Conservation (phyloP, 2,113 vertebrate species). For the Typhlomys cinereus region DNA sequence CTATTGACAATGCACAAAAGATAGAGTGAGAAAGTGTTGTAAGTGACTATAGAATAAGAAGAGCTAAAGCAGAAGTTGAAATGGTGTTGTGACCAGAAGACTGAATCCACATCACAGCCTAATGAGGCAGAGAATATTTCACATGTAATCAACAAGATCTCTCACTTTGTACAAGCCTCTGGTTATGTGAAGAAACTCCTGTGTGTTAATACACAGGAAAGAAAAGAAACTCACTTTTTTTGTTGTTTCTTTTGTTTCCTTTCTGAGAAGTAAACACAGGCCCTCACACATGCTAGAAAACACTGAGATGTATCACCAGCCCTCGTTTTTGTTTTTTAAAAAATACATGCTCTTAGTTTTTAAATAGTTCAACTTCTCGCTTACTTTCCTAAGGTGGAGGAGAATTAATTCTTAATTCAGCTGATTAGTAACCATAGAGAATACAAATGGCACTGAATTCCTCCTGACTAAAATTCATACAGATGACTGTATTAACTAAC, state of each 20-base stretch:
- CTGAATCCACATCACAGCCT: background rate
- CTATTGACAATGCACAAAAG: background rate
- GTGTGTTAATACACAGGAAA: background rate
- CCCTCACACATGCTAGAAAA: background rate
- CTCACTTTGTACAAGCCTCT: background rate
- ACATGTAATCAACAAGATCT: background rate
- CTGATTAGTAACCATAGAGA: background rate
- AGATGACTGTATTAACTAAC: background rate
- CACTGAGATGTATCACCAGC: background rate
- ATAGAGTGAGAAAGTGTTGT: background rate
- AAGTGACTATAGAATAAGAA: background rate
- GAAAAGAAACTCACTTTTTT: background rate
- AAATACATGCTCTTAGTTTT: slow-evolving; percentile 7
- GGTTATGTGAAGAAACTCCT: background rate
- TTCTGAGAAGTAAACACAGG: background rate
- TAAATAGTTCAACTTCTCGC: slow-evolving; percentile 31
- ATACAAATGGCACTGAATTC: no score
- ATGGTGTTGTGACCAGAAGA: background rate
- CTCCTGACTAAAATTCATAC: background rate
- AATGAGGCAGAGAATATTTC: background rate
- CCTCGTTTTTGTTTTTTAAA: background rate
- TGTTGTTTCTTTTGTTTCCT: background rate
- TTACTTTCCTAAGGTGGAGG: slow-evolving; percentile 31
- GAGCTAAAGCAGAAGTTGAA: background rate
- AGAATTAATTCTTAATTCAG: slow-evolving; percentile 23